Conservation (phyloP, 1,140 invertebrate species). For the Neodiprion fabricii region DNA sequence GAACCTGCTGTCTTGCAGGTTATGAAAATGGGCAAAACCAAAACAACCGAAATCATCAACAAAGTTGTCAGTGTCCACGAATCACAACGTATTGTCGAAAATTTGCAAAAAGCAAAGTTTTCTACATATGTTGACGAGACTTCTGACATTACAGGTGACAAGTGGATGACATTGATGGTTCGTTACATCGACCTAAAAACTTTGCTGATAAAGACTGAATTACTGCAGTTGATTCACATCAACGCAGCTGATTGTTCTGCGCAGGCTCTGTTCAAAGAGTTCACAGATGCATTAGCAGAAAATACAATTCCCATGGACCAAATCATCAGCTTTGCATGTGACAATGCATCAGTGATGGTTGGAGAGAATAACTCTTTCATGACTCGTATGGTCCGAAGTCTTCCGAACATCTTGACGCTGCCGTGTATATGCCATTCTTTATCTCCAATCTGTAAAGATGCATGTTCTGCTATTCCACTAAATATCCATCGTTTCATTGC, state of each 20-base stretch:
- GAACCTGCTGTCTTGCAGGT: constrained; percentile 15
- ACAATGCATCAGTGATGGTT: constrained; percentile 6
- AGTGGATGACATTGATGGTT: constrained; percentile 17
- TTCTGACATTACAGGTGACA: constrained; percentile 18
- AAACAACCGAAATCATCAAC: constrained; percentile 13
- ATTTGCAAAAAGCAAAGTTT: constrained; percentile 14
- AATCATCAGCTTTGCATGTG: no score
- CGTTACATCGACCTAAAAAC: constrained; percentile 11
- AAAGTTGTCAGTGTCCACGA: constrained; percentile 10
- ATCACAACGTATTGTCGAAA: background rate
- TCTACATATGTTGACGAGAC: constrained; percentile 17
- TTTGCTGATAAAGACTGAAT: constrained; percentile 8
- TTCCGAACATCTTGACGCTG: constrained; percentile 38
- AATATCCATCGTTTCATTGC: no score
- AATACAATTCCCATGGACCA: background rate
- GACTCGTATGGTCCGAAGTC: constrained; percentile 31
- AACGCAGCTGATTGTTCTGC: background rate
- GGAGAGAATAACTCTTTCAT: constrained; percentile 10
- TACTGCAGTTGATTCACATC: constrained; percentile 13
- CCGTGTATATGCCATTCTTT: constrained; percentile 55
- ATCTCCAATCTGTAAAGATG: constrained; percentile 44
- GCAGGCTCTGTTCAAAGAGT: constrained; percentile 7
- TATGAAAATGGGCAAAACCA: constrained; percentile 16
- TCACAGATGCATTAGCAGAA: constrained; percentile 13
- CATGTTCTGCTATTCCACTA: constrained; percentile 41